Conservation (phyloP, 1,140 invertebrate genomes). For the Araneus ventricosus region DNA sequence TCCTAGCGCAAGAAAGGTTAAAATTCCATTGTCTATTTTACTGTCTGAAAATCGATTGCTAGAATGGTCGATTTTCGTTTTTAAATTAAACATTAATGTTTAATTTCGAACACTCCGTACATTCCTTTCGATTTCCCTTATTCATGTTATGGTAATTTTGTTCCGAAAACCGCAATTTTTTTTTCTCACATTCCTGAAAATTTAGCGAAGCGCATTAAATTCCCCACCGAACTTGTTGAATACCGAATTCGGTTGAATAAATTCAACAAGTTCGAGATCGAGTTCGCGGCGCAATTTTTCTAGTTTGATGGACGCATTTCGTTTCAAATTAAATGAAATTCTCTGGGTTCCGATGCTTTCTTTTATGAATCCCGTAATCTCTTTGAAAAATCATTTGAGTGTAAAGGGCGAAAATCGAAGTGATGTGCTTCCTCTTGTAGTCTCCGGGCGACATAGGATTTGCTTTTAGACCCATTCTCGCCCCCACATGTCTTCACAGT, state of each 20-base stretch:
- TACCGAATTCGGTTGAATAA: slow-evolving; percentile 15
- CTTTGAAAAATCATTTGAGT: slow-evolving; percentile 19
- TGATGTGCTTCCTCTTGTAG: slow-evolving; percentile 31
- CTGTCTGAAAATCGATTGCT: neutral
- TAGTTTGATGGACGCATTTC: neutral
- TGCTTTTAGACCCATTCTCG: slow-evolving; percentile 16
- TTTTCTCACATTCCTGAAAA: neutral
- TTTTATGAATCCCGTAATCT: slow-evolving; percentile 14
- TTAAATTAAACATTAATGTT: neutral
- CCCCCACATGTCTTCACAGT: neutral
- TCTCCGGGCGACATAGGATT: slow-evolving; percentile 11
- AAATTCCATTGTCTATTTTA: too few species aligned
- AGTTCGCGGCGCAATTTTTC: slow-evolving; percentile 6
- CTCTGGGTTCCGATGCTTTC: neutral
- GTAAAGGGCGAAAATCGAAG: slow-evolving; percentile 19
- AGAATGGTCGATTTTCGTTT: neutral
- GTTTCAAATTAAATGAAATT: slow-evolving; percentile 33
- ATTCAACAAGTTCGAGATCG: slow-evolving; percentile 24
- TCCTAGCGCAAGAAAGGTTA: too few species aligned
- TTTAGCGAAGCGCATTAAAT: slow-evolving; percentile 15
- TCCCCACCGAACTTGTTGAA: slow-evolving; percentile 2
- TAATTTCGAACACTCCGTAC: neutral
- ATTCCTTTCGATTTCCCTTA: neutral
- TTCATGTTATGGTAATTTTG: neutral
- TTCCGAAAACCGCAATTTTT: neutral